Base-by-base conservation (phyloP, 1,140 invertebrate genomes). In the Scaptodrosophila lebanonensis region DNA sequence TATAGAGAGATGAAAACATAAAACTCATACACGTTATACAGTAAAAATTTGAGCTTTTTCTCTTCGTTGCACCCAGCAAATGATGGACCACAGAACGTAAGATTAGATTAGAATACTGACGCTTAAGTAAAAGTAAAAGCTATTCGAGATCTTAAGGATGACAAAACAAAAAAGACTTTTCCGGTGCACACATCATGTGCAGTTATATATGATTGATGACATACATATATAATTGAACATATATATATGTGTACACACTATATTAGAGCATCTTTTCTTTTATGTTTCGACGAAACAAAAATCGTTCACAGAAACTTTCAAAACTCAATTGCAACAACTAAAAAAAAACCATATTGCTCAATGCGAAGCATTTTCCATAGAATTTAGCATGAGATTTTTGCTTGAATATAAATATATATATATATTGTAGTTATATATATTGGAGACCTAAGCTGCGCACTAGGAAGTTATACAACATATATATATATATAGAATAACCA, bases 41-140 rank as follows among this genome's bases (percentile, higher is more conserved):
- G 36, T 25, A 25, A 68, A 79, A 72, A 67, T 84, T 84, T 84
- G 82, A 84, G 82, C 82, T 82, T 84, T 86, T 86, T 86, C 84
- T 83, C 82, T 86, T 86, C 84, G 63, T 86, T 86, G 84, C 75
- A 85, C 76, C 72, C 66, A 72, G 57, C 66, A 72, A 66, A 73
- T 69, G 62, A 66, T 56, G 44, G 67, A 50, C 36, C 50, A 61
- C 58, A 61, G 56, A 56, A 61, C 58, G 51, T 56, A 56, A 56
- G 51, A 61, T 61, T 61, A 56, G 51, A 51, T 51, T 47, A 44
- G 27, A 43, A 49, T 56, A 11, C 32, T 16, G 36, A n/a, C n/a
- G n/a, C n/a, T n/a, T n/a, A n/a, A n/a, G n/a, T n/a, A n/a, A n/a
- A n/a, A n/a, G n/a, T n/a, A n/a, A 15, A 35, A 49, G 22, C 29